Evolutionary conservation across 2,888 invertebrate genomes (phyloP).

Genomic region (Lepidochitona cinerea): DNA sequence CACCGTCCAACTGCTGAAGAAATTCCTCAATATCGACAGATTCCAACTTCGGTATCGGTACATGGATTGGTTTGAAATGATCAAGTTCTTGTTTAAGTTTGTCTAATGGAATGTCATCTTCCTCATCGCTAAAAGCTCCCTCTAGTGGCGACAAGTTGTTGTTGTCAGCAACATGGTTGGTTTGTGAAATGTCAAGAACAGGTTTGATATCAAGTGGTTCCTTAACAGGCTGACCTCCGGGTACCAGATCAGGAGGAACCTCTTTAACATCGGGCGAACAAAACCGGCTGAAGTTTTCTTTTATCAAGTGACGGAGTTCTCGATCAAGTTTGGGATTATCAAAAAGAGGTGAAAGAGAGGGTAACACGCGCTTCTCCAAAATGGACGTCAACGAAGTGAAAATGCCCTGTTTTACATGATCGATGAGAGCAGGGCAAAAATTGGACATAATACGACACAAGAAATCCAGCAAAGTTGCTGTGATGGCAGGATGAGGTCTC

Average conservation of each 20-base stretch:
- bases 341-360: slow-evolving; percentile 87
- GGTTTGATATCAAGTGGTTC: slow-evolving; percentile 15
- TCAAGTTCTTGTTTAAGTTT: slow-evolving; percentile 75
- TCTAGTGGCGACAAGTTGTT: slow-evolving; percentile 74
- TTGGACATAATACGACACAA: slow-evolving; percentile 90
- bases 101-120: slow-evolving; percentile 75
- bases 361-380: slow-evolving; percentile 91
- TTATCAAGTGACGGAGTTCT: slow-evolving; percentile 86
- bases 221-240: slow-evolving; percentile 7
- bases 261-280: slow-evolving; percentile 74
- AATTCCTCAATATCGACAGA: slow-evolving; percentile 70
- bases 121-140: slow-evolving; percentile 85
- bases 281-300: slow-evolving; percentile 94
- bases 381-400: slow-evolving; percentile 88
- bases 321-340: slow-evolving; percentile 89
- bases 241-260: slow-evolving; percentile 31
- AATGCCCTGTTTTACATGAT: slow-evolving; percentile 79
- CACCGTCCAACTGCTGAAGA: slow-evolving; percentile 73
- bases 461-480: slow-evolving; percentile 91
- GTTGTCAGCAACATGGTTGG: slow-evolving; percentile 51
- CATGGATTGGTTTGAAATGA: slow-evolving; percentile 64
- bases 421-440: slow-evolving; percentile 85
- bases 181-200: slow-evolving; percentile 35
- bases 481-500: slow-evolving; percentile 91
- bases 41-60: slow-evolving; percentile 49